Conservation (phyloP, 2,888 invertebrate species). For the Drosophila pseudotakahashii region DNA sequence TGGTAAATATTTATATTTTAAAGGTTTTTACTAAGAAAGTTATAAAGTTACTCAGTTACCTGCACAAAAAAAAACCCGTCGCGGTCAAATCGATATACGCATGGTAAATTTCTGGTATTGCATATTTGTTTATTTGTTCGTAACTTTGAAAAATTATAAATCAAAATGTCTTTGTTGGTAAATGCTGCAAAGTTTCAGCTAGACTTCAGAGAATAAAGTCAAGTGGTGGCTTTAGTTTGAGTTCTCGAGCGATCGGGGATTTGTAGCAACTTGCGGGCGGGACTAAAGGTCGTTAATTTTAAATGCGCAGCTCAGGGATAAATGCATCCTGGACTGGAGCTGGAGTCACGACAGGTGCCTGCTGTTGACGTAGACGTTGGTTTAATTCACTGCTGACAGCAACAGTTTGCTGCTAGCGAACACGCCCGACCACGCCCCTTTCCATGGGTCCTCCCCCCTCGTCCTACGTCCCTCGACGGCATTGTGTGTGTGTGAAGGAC, state of each 20-base stretch:
- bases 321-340: slow-evolving; percentile 27
- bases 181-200: neutral
- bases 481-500: slow-evolving; percentile 67
- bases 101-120: no score
- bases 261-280: slow-evolving; percentile 3
- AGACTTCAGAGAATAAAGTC: slow-evolving; percentile 2
- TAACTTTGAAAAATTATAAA: neutral
- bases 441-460: no score
- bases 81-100: no score
- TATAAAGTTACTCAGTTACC: no score
- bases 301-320: slow-evolving; percentile 23
- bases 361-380: slow-evolving; percentile 59
- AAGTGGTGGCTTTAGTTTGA: slow-evolving; percentile 9
- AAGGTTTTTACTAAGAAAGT: no score
- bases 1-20: no score
- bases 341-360: slow-evolving; percentile 19
- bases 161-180: neutral
- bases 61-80: no score
- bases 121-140: no score
- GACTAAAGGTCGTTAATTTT: slow-evolving; percentile 26
- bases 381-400: slow-evolving; percentile 73
- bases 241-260: slow-evolving; percentile 6
- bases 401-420: slow-evolving; percentile 67
- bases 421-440: slow-evolving; percentile 12
- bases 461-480: neutral